These are phyloP conservation scores for Otolemur crassicaudatus DNA, from an alignment of 2,797 vertebrate genomes.

Conservation along the genomic window DNA sequence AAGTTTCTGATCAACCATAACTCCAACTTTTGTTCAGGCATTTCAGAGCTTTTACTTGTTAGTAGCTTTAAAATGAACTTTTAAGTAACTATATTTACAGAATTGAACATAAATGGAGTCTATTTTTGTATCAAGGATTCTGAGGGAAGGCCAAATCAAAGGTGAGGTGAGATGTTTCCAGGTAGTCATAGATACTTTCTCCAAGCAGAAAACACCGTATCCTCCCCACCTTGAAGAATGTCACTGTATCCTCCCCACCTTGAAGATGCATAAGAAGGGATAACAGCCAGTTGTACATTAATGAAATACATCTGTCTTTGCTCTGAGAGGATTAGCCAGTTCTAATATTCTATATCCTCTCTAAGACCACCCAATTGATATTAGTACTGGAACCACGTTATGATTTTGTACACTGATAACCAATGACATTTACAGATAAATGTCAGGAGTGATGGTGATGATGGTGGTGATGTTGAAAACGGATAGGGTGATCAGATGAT, in stretches of 20 bases:
- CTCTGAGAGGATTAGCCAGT: neutral
- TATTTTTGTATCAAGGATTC: neutral
- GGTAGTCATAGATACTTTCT: neutral
- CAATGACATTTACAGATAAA: neutral
- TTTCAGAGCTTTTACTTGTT: neutral
- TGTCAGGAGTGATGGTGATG: neutral
- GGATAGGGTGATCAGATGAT: too few relatives aligned
- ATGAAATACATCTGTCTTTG: neutral
- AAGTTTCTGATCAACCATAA: neutral
- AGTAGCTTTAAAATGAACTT: neutral
- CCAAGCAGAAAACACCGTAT: neutral
- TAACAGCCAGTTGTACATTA: neutral
- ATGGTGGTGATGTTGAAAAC: too few relatives aligned
- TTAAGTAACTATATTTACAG: neutral
- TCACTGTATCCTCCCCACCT: fast-evolving
- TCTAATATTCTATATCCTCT: neutral
- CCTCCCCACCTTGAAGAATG: fast-evolving
- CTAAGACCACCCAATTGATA: neutral
- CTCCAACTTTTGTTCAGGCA: neutral
- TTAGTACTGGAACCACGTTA: neutral
- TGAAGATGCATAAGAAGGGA: neutral
- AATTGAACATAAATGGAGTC: neutral
- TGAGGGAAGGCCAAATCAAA: neutral
- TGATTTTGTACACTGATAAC: neutral
- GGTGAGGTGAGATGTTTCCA: neutral